Percentiles rank a stretch among this genome's conserved stretches.
These are phyloP conservation scores for Nasonovia ribisnigri DNA, from an alignment of 2,888 invertebrate species.

Conservation along the genomic window DNA sequence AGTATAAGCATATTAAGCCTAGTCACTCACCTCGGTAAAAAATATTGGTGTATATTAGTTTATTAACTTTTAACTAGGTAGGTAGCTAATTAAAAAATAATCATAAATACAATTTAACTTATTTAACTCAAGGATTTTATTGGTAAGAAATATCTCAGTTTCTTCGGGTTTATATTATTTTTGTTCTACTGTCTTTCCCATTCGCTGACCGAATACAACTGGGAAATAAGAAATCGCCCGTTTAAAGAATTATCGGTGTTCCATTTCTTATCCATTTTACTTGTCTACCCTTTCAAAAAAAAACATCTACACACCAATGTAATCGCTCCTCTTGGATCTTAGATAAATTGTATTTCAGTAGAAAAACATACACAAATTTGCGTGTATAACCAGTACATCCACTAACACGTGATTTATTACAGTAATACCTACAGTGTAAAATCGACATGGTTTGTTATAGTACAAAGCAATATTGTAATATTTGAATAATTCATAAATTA, in stretches of 20 bases:
- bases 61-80: not conserved
- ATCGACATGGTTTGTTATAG: not conserved
- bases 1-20: not conserved
- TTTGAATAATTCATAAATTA: not conserved
- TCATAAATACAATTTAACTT: not conserved
- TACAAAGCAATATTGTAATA: not conserved
- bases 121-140: not conserved
- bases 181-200: not conserved
- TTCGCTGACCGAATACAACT: not conserved
- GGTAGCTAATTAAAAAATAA: not conserved
- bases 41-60: not conserved
- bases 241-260: not conserved
- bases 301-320: not conserved
- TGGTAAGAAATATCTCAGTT: not conserved
- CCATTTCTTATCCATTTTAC: not conserved
- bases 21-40: not conserved
- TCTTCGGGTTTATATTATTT: not conserved
- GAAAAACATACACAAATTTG: not conserved
- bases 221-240: not conserved
- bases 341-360: not conserved
- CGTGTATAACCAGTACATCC: not conserved
- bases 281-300: not conserved
- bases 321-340: not conserved
- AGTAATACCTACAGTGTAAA: not conserved
- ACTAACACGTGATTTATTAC: not conserved